Conservation (phyloP, 2,113 vertebrate genomes). For the Manacus vitellinus region DNA sequence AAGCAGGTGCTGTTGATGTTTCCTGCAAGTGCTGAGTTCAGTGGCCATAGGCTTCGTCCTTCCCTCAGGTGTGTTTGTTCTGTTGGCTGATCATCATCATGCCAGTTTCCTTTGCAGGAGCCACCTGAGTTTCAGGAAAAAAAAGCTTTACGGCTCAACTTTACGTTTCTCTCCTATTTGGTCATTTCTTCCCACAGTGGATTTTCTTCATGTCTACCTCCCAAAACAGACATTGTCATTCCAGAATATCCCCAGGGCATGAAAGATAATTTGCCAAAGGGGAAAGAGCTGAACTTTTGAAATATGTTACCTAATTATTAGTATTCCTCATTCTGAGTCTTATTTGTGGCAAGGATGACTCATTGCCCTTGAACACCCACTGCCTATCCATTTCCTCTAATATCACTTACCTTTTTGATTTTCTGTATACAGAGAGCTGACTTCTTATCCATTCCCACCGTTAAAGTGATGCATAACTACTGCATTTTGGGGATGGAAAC, state of each 20-base stretch:
- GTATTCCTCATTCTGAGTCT: slow-evolving; percentile 7
- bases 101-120: background rate
- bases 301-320: slow-evolving; percentile 48
- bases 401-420: slow-evolving; percentile 37
- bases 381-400: slow-evolving; percentile 50
- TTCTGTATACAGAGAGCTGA: background rate
- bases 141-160: background rate
- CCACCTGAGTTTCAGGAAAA: background rate
- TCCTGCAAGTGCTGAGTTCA: background rate
- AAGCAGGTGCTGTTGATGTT: background rate
- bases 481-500: slow-evolving; percentile 31
- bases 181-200: background rate
- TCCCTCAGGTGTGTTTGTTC: background rate
- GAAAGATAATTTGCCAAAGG: slow-evolving; percentile 11
- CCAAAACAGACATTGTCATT: background rate
- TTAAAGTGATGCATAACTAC: slow-evolving; percentile 53
- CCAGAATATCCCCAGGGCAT: background rate
- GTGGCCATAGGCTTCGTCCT: background rate
- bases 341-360: slow-evolving; percentile 42
- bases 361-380: slow-evolving; percentile 53
- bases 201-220: background rate
- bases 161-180: background rate
- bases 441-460: slow-evolving; percentile 11
- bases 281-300: slow-evolving; percentile 21
- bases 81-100: background rate